Evolutionary conservation across 2,888 invertebrate species (phyloP).

Genomic region (Apodemia duryi): DNA sequence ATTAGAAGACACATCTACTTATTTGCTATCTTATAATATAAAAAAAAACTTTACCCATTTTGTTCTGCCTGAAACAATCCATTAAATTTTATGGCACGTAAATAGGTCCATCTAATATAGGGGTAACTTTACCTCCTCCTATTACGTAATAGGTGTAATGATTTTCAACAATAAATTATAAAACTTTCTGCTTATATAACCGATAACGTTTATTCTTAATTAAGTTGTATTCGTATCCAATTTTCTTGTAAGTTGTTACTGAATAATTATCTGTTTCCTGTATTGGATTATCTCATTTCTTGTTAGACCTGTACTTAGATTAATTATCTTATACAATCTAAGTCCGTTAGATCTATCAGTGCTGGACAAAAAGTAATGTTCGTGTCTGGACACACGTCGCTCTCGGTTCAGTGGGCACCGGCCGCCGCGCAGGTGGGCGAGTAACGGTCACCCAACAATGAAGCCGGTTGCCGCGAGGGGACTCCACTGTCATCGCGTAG

Average conservation of each 20-base stretch:
- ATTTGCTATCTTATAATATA: too few relatives aligned
- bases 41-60: too few relatives aligned
- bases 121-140: too few relatives aligned
- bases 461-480: constrained; percentile 32
- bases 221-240: too few relatives aligned
- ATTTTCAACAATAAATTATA: too few relatives aligned
- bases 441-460: constrained; percentile 57
- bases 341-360: constrained; percentile 18
- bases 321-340: constrained; percentile 5
- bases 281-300: not conserved
- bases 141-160: too few relatives aligned
- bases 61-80: too few relatives aligned
- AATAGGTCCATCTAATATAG: too few relatives aligned
- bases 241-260: not conserved
- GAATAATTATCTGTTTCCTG: not conserved
- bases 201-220: too few relatives aligned
- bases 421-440: constrained; percentile 63
- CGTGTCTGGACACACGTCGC: constrained; percentile 57
- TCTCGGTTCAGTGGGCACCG: constrained; percentile 67
- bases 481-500: constrained; percentile 21
- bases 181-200: too few relatives aligned
- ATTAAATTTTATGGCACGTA: too few relatives aligned
- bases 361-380: constrained; percentile 35
- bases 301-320: not conserved
- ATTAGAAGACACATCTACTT: too few relatives aligned